Evolutionary conservation across 2,113 vertebrate species (phyloP).

Genomic region (Cinclus cinclus): DNA sequence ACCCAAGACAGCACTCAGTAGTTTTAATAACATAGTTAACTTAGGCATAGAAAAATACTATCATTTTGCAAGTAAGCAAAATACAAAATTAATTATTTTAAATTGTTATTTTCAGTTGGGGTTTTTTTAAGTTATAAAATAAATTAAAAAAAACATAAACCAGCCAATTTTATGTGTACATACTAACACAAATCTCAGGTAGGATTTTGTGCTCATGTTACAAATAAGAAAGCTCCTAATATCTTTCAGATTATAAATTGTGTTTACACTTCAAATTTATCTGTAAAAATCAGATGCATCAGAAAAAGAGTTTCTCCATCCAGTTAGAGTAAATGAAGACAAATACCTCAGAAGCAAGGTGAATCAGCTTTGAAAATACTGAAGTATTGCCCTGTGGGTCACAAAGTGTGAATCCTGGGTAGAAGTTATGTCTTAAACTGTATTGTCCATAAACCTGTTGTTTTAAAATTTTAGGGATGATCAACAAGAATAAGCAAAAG

Average conservation of each 20-base stretch:
- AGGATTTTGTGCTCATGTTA: background rate
- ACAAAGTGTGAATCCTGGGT: background rate
- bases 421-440: background rate
- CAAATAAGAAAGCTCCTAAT: background rate
- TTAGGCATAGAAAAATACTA: background rate
- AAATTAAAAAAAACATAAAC: background rate
- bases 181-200: background rate
- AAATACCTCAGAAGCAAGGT: background rate
- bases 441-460: background rate
- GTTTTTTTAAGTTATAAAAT: background rate
- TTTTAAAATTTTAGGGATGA: background rate
- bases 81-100: background rate
- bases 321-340: background rate
- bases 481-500: background rate
- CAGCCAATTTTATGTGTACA: background rate
- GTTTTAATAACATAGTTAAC: background rate
- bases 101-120: background rate
- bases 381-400: background rate
- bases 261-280: background rate
- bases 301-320: background rate
- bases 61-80: background rate
- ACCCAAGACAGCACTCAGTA: constrained; percentile 23
- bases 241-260: background rate
- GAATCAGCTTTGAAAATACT: background rate
- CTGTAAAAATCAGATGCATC: background rate